These are phyloP conservation scores for Drosophila ananassae DNA, from an alignment of 1,140 invertebrate genomes.

Conservation along the genomic window DNA sequence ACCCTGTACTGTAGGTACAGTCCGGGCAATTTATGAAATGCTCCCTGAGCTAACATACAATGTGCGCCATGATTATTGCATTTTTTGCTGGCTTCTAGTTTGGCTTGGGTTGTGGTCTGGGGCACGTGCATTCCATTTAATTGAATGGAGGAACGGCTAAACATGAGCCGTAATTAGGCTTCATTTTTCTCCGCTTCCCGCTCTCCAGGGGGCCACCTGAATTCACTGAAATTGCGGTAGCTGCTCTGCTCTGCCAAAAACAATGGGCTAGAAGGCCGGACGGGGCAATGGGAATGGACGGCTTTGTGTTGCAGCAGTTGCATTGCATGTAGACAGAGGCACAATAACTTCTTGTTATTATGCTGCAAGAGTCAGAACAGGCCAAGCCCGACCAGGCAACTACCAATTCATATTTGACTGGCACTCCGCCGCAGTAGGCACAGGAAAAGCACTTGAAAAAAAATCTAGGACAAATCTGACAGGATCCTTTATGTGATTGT, in stretches of 20 bases:
- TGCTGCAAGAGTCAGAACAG: slow-evolving; percentile 58
- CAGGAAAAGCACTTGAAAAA: slow-evolving; percentile 25
- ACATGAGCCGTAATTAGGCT: slow-evolving; percentile 61
- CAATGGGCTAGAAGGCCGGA: slow-evolving; percentile 25
- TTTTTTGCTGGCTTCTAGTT: slow-evolving; percentile 22
- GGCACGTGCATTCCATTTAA: slow-evolving; percentile 69
- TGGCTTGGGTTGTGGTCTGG: slow-evolving; percentile 12
- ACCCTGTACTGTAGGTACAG: slow-evolving; percentile 2
- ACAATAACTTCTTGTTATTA: slow-evolving; percentile 78
- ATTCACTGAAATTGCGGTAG: slow-evolving; percentile 33
- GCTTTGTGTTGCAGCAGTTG: slow-evolving; percentile 34
- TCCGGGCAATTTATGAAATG: slow-evolving; percentile 55
- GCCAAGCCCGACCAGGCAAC: slow-evolving; percentile 26
- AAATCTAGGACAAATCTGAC: neutral
- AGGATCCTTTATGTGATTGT: neutral
- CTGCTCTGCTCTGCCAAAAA: slow-evolving; percentile 32
- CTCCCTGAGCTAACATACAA: slow-evolving; percentile 40
- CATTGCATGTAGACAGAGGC: slow-evolving; percentile 65
- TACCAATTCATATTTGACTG: slow-evolving; percentile 80
- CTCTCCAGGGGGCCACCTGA: slow-evolving; percentile 40
- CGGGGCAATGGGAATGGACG: slow-evolving; percentile 12
- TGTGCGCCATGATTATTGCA: slow-evolving; percentile 47
- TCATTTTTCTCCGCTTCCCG: slow-evolving; percentile 52
- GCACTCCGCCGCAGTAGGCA: slow-evolving; percentile 67
- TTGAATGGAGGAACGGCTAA: slow-evolving; percentile 63